These are phyloP conservation scores for Mus spicilegus DNA, from an alignment of 2,113 vertebrate genomes.

Conservation along the genomic window DNA sequence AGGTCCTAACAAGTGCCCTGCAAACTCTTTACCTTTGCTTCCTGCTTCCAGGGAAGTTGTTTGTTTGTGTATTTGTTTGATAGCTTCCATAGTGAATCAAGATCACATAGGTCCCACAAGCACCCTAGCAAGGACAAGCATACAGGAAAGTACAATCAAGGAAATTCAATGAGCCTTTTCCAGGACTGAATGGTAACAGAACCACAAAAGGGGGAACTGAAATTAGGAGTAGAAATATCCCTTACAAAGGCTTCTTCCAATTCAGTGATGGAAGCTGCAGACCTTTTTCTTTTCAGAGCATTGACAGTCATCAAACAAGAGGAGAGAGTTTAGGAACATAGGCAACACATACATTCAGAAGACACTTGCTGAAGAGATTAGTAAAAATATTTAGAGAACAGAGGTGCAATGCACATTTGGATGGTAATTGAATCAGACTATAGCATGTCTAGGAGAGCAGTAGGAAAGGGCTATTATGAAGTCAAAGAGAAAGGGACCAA, in stretches of 20 bases:
- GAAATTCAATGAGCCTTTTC: not conserved
- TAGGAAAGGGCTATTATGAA: not conserved
- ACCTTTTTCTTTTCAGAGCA: conserved; percentile 68
- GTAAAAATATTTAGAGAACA: conserved; percentile 32
- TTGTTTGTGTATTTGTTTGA: conserved; percentile 45
- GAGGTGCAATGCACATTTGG: not conserved
- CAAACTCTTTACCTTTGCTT: not conserved
- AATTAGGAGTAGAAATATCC: not conserved
- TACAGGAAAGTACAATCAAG: not conserved
- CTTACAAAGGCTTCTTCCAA: not conserved
- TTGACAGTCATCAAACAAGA: conserved; percentile 76
- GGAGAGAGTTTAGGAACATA: conserved; percentile 60
- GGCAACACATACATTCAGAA: not conserved
- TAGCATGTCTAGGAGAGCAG: not conserved
- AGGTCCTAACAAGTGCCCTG: not conserved
- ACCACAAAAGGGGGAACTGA: not conserved
- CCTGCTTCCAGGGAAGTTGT: not conserved
- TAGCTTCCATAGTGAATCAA: not conserved
- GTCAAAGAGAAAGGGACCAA: not conserved
- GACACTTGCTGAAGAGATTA: not conserved
- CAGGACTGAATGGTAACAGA: not conserved
- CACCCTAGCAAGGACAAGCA: not conserved
- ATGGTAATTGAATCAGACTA: conserved; percentile 28
- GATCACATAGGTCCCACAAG: not conserved
- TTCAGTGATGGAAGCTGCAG: conserved; percentile 53